Percentiles rank a stretch among this genome's conserved stretches.
Conservation (phyloP, 2,888 invertebrate genomes). For the Pecten maximus region DNA sequence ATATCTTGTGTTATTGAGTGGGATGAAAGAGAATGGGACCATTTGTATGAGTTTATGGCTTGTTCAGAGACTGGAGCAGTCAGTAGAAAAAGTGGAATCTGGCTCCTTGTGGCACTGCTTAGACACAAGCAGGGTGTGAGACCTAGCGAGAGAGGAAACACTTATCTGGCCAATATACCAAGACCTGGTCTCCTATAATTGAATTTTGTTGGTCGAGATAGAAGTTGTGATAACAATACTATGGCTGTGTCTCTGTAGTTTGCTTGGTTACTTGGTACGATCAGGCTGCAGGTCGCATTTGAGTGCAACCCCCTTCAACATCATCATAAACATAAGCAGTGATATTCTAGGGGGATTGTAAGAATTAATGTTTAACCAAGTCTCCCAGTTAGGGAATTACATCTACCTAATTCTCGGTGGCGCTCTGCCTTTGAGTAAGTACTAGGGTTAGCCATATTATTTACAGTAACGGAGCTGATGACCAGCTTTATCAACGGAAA, state of each 20-base stretch:
- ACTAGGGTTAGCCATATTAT: background rate
- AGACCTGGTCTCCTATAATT: background rate
- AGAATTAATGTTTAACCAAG: constrained; percentile 15
- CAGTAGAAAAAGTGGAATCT: constrained; percentile 17
- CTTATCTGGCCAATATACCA: constrained; percentile 22
- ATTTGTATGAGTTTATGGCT: constrained; percentile 35
- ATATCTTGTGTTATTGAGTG: constrained; percentile 20
- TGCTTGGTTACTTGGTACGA: constrained; percentile 15
- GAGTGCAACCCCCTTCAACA: constrained; percentile 35
- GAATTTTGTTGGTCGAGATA: constrained; percentile 22
- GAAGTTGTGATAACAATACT: background rate
- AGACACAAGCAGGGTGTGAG: constrained; percentile 4
- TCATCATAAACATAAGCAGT: constrained; percentile 28
- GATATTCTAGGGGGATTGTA: constrained; percentile 1
- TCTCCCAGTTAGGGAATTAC: constrained; percentile 8
- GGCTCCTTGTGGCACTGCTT: background rate
- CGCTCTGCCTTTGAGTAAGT: constrained; percentile 26
- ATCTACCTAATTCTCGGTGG: background rate
- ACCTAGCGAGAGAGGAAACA: background rate
- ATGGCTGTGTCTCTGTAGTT: background rate
- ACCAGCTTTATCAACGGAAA: constrained; percentile 15
- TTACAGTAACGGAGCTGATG: background rate
- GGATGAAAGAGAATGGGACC: constrained; percentile 27
- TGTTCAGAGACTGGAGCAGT: constrained; percentile 29
- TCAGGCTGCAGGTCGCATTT: background rate